These are phyloP conservation scores for Oreocharis arfaki DNA, from an alignment of 2,113 vertebrate species.

Conservation along the genomic window DNA sequence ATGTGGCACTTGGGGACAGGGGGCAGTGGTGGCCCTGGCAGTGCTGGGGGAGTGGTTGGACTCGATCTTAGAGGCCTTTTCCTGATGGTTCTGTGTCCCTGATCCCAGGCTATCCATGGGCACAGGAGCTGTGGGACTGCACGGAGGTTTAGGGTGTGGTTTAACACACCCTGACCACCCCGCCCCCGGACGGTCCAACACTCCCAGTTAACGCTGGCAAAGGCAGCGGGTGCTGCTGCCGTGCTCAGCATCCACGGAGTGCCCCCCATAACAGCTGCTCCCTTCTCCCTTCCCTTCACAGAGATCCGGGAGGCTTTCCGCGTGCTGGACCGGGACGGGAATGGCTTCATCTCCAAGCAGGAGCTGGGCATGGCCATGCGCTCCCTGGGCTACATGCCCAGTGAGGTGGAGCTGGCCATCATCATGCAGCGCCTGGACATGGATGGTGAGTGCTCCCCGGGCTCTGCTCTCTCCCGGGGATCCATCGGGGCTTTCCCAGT, in stretches of 20 bases:
- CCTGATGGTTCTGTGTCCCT: background rate
- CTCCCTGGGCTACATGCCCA: constrained; percentile 98
- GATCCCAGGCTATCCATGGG: accelerated
- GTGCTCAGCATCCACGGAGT: accelerated
- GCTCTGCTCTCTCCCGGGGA: background rate
- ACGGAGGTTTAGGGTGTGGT: accelerated
- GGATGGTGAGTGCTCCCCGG: constrained; percentile 74
- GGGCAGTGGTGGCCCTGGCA: background rate
- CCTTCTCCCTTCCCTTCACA: constrained; percentile 67
- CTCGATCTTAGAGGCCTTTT: background rate
- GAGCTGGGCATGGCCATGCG: constrained; percentile 99
- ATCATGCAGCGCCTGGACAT: constrained; percentile 99
- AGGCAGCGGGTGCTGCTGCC: background rate
- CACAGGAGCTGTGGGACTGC: background rate
- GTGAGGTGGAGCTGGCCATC: constrained; percentile 97
- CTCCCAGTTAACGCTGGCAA: accelerated
- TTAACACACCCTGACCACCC: accelerated
- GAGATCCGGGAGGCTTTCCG: constrained; percentile 97
- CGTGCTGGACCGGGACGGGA: constrained; percentile 95
- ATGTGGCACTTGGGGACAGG: background rate
- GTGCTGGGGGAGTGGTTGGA: background rate
- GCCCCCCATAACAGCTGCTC: background rate
- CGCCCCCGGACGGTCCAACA: background rate
- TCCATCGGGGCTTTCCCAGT: accelerated
- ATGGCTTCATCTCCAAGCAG: constrained; percentile 99